Evolutionary conservation across 2,888 invertebrate genomes (phyloP).

Genomic region (Phyllotreta cruciferae): DNA sequence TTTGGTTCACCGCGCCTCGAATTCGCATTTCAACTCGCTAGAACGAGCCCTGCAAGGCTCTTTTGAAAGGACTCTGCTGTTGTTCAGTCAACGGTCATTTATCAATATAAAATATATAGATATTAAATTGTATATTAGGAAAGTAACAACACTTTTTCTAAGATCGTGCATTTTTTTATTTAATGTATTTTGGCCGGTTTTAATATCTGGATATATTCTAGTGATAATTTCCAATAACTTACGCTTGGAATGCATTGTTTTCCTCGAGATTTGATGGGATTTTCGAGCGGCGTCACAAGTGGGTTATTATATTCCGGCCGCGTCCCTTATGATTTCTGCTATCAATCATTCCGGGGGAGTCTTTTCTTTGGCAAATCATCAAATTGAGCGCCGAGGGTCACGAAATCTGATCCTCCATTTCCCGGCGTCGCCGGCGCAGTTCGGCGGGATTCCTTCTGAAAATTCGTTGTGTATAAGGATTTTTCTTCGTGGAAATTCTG

Average conservation of each 20-base stretch:
- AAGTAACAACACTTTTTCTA: too few species aligned
- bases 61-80: constrained; percentile 14
- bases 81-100: not conserved
- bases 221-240: too few species aligned
- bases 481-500: not conserved
- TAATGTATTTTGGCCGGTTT: too few species aligned
- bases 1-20: constrained; percentile 20
- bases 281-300: constrained; percentile 48
- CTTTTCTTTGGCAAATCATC: constrained; percentile 56
- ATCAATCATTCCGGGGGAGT: constrained; percentile 55
- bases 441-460: constrained; percentile 9
- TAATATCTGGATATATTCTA: too few species aligned
- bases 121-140: too few species aligned
- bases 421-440: constrained; percentile 30
- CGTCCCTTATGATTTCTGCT: constrained; percentile 55
- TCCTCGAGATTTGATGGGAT: constrained; percentile 40
- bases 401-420: constrained; percentile 55
- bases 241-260: too few species aligned
- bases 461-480: too few species aligned
- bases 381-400: constrained; percentile 55
- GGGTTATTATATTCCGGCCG: constrained; percentile 56
- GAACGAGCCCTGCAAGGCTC: constrained; percentile 1
- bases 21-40: constrained; percentile 19
- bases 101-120: not conserved
- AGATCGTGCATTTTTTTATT: too few species aligned